Percentiles rank a stretch among this genome's conserved stretches.
Conservation (phyloP, 2,113 vertebrate species). For the Ptilonorhynchus violaceus region DNA sequence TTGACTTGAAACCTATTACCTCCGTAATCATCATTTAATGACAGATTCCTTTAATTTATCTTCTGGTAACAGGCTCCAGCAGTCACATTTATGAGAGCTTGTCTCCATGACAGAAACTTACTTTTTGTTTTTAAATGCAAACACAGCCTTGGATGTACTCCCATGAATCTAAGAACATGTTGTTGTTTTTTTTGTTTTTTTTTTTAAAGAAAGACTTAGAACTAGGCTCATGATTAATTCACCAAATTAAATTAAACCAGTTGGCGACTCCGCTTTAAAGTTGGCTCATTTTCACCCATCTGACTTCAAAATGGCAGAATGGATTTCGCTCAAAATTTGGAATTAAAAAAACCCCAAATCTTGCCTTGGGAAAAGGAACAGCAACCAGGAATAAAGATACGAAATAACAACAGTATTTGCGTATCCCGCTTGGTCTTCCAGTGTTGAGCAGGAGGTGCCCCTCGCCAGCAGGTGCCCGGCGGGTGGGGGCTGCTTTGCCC, state of each 20-base stretch:
- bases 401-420: not conserved
- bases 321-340: slow-evolving; percentile 21
- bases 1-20: not conserved
- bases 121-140: slow-evolving; percentile 37
- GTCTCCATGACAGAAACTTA: slow-evolving; percentile 15
- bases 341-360: not conserved
- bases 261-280: slow-evolving; percentile 37
- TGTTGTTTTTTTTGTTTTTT: not conserved
- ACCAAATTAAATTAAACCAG: slow-evolving; percentile 54
- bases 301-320: slow-evolving; percentile 43
- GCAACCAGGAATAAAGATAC: not conserved
- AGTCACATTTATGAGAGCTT: not conserved
- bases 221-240: slow-evolving; percentile 57
- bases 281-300: slow-evolving; percentile 37
- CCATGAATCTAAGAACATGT: slow-evolving; percentile 39
- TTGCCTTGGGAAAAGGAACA: not conserved
- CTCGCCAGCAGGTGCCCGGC: not conserved
- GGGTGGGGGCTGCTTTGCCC: not conserved
- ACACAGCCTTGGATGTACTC: slow-evolving; percentile 21
- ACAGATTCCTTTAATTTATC: not conserved
- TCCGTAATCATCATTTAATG: not conserved
- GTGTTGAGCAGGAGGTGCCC: not conserved
- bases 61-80: not conserved
- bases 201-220: slow-evolving; percentile 21
- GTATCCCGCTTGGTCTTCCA: not conserved